These are phyloP conservation scores for Oryctolagus cuniculus DNA, from an alignment of 2,113 vertebrate species.

Conservation along the genomic window DNA sequence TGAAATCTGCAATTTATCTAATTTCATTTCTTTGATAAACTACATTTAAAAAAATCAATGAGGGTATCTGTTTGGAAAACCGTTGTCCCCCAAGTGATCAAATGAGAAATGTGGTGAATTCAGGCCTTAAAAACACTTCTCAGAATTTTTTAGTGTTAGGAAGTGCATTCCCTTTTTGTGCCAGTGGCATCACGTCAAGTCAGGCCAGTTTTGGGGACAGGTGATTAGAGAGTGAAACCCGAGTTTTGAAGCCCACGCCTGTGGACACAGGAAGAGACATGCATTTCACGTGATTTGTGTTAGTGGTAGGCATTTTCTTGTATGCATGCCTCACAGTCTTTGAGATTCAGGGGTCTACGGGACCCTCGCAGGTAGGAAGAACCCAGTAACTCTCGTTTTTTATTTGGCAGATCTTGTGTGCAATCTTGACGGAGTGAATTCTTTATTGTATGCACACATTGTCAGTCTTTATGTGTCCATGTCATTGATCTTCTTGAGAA, in stretches of 20 bases:
- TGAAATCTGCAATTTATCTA: slow-evolving; percentile 51
- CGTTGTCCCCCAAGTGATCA: background rate
- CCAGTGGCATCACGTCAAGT: background rate
- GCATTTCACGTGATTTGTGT: background rate
- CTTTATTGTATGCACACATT: background rate
- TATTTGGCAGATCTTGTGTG: background rate
- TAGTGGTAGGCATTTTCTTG: rapidly evolving
- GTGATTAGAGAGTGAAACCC: background rate
- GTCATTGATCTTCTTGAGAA: slow-evolving; percentile 48
- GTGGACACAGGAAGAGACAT: background rate
- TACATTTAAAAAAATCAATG: slow-evolving; percentile 24
- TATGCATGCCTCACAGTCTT: background rate
- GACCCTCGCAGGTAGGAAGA: background rate
- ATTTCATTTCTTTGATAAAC: slow-evolving; percentile 45
- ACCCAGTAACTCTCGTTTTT: slow-evolving; percentile 4
- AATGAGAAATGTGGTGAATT: slow-evolving; percentile 15
- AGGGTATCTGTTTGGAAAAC: slow-evolving; percentile 31
- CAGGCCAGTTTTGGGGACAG: background rate
- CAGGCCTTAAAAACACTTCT: slow-evolving; percentile 35
- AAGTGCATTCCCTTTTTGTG: background rate
- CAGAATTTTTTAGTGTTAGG: background rate
- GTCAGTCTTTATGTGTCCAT: background rate
- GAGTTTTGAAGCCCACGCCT: background rate
- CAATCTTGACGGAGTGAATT: background rate
- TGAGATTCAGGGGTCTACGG: background rate